These are phyloP conservation scores for Petrocephalus schoutedeni DNA, from an alignment of 2,797 vertebrate genomes.

Conservation along the genomic window DNA sequence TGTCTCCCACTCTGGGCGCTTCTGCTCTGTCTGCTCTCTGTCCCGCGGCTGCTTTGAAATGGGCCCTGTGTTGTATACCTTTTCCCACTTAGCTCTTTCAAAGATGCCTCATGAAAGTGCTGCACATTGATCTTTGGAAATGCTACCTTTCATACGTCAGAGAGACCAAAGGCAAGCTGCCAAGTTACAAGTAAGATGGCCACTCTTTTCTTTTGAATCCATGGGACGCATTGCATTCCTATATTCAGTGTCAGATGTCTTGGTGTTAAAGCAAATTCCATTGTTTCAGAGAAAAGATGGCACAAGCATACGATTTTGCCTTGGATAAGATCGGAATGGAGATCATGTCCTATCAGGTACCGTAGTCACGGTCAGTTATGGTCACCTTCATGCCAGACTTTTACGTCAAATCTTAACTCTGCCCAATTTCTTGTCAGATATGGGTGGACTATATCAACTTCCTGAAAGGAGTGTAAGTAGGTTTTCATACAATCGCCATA, in stretches of 20 bases:
- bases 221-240: background rate
- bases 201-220: background rate
- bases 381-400: background rate
- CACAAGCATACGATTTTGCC: conserved; percentile 98
- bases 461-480: conserved; percentile 98
- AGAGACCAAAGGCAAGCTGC: conserved; percentile 98
- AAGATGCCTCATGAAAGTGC: conserved; percentile 98
- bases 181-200: conserved; percentile 94
- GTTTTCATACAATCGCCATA: background rate
- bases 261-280: background rate
- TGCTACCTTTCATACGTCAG: conserved; percentile 98
- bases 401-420: background rate
- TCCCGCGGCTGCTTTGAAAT: background rate
- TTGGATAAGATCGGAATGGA: conserved; percentile 99
- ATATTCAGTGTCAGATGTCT: background rate
- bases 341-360: conserved; percentile 99
- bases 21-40: background rate
- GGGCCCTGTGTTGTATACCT: background rate
- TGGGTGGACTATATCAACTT: conserved; percentile 99
- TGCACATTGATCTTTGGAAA: conserved; percentile 99
- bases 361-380: background rate
- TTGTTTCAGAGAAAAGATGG: conserved; percentile 92
- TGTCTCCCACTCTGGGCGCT: background rate
- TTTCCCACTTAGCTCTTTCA: conserved; percentile 79
- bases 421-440: conserved; percentile 69